A percentile compares a stretch with the other conserved stretches of the same genome.
Evolutionary conservation across 2,888 invertebrate genomes (phyloP).

Genomic region (Drosophila setosimentum): DNA sequence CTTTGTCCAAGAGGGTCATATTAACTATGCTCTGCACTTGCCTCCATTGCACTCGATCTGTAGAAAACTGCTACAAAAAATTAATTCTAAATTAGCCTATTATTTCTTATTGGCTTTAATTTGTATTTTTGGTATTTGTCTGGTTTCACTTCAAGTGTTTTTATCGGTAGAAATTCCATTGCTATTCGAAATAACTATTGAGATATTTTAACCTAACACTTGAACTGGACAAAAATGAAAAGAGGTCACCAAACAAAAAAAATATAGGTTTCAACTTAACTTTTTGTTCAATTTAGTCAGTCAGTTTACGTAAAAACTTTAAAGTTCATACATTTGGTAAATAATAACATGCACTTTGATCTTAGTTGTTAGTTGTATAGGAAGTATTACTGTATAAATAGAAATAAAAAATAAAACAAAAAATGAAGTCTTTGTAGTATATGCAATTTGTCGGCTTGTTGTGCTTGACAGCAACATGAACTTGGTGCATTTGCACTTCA

Average conservation of each 20-base stretch:
- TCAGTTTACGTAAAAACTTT: too few species aligned
- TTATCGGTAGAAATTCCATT: not conserved
- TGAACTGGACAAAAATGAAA: not conserved
- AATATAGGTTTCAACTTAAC: too few species aligned
- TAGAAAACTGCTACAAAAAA: too few species aligned
- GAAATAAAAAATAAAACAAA: not conserved
- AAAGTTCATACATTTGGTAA: not conserved
- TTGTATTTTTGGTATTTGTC: not conserved
- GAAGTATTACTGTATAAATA: not conserved
- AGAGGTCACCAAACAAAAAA: not conserved
- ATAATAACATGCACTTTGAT: too few species aligned
- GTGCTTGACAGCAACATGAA: not conserved
- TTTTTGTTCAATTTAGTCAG: too few species aligned
- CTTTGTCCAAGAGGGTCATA: conserved; percentile 28
- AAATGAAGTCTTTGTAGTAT: not conserved
- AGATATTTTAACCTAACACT: not conserved
- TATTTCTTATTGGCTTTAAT: not conserved
- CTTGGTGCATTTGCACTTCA: conserved; percentile 42
- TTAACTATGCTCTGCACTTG: not conserved
- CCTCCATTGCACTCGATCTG: not conserved
- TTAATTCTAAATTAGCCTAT: too few species aligned
- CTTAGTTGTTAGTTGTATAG: not conserved
- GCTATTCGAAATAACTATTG: not conserved
- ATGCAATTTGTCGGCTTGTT: conserved; percentile 15
- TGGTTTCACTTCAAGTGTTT: not conserved